Conservation (phyloP, 2,113 vertebrate species). For the Baryphthengus martii region DNA sequence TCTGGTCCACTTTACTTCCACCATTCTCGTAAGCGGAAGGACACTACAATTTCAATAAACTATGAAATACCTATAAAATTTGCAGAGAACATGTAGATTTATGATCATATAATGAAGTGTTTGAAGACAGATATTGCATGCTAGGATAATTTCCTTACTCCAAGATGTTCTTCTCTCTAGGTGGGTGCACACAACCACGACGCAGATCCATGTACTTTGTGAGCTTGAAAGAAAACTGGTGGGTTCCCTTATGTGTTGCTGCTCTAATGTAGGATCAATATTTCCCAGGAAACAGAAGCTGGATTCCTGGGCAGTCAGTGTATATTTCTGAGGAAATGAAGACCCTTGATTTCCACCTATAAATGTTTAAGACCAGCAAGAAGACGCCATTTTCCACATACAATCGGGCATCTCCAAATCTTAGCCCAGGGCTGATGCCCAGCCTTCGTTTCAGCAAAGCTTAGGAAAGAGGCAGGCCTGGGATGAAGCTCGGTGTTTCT, state of each 20-base stretch:
- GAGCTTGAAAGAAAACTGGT: neutral
- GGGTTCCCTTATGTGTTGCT: fast-evolving
- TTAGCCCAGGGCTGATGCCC: neutral
- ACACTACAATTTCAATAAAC: neutral
- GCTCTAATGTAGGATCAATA: neutral
- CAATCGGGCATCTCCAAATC: neutral
- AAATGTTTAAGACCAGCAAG: neutral
- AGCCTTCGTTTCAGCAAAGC: neutral
- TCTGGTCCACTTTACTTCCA: neutral
- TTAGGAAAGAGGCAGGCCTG: neutral
- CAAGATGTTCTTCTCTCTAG: neutral
- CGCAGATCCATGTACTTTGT: no score
- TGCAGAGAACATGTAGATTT: neutral
- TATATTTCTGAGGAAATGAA: neutral
- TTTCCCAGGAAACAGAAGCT: neutral
- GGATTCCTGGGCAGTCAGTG: neutral
- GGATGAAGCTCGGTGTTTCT: neutral
- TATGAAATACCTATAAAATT: neutral
- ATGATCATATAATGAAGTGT: neutral
- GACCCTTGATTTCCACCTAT: neutral
- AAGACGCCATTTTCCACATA: neutral
- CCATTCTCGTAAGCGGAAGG: neutral
- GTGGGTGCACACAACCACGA: neutral
- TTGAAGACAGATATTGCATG: neutral
- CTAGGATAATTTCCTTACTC: neutral